A percentile compares a stretch with the other conserved stretches of the same genome.
phyloP scores from a whole-genome alignment of 2,113 vertebrate species.

The Macquaria australasica region DNA sequence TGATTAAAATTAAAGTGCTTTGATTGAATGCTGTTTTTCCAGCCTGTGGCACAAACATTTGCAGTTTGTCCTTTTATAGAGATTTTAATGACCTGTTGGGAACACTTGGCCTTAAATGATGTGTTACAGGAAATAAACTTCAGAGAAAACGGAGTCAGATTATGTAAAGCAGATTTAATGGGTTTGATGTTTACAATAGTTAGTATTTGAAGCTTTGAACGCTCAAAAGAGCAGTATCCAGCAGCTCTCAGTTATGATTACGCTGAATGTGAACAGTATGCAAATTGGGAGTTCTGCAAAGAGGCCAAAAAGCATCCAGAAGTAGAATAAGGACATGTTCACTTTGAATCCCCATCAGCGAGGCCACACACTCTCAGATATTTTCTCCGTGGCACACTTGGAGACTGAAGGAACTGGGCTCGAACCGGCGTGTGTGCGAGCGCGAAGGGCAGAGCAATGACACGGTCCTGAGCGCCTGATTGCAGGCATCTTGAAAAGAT shows the following conservation, averaged over 20 bases:
- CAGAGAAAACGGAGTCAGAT: slow-evolving; percentile 57
- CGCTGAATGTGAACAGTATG: slow-evolving; percentile 40
- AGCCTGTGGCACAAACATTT: slow-evolving; percentile 83
- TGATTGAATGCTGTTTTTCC: slow-evolving; percentile 82
- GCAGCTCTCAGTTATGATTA: slow-evolving; percentile 53
- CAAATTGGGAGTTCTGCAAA: slow-evolving; percentile 57
- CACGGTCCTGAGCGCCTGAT: slow-evolving; percentile 83
- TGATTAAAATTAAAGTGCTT: slow-evolving; percentile 81
- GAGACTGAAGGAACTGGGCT: slow-evolving; percentile 36
- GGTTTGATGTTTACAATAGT: slow-evolving; percentile 63
- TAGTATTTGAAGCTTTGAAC: slow-evolving; percentile 50
- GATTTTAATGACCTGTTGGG: slow-evolving; percentile 69
- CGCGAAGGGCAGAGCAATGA: slow-evolving; percentile 70
- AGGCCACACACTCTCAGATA: slow-evolving; percentile 50
- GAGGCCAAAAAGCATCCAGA: slow-evolving; percentile 26
- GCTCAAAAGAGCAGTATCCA: slow-evolving; percentile 26
- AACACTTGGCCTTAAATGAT: slow-evolving; percentile 68
- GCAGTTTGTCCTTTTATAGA: slow-evolving; percentile 71
- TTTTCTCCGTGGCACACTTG: slow-evolving; percentile 6
- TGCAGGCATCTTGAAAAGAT: slow-evolving; percentile 88
- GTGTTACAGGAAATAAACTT: slow-evolving; percentile 71
- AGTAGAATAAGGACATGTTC: slow-evolving; percentile 58
- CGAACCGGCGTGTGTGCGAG: slow-evolving; percentile 15
- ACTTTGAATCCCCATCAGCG: slow-evolving; percentile 48
- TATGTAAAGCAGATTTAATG: slow-evolving; percentile 60